Conservation (phyloP, 2,888 invertebrate species). For the Sclerodermus sp. region DNA sequence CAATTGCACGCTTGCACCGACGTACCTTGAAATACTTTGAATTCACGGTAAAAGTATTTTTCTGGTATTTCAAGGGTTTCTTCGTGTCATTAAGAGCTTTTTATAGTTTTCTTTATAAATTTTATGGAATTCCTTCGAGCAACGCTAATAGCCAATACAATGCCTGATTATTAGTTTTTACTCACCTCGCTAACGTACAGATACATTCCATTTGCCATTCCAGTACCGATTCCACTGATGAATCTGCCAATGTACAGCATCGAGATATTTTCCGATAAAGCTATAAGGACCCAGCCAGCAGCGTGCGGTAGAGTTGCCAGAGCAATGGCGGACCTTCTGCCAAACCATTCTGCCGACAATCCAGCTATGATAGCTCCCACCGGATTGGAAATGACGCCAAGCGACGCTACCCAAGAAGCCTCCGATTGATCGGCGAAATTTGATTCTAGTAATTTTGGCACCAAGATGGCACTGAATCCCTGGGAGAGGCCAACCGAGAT, state of each 20-base stretch:
- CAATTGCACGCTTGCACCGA: too few relatives aligned
- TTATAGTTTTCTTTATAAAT: too few relatives aligned
- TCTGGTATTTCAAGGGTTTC: too few relatives aligned
- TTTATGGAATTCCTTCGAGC: too few relatives aligned
- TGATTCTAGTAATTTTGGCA: constrained; percentile 68
- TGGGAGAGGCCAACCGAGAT: constrained; percentile 77
- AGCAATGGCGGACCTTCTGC: constrained; percentile 67
- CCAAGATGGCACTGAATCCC: constrained; percentile 74
- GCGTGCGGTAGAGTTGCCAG: constrained; percentile 70
- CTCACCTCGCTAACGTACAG: constrained; percentile 51
- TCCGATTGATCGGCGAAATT: constrained; percentile 64
- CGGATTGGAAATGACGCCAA: constrained; percentile 74
- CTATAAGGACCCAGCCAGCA: constrained; percentile 71
- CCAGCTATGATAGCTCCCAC: constrained; percentile 72
- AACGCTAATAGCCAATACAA: too few relatives aligned
- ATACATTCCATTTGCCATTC: constrained; percentile 57
- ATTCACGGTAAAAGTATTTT: too few relatives aligned
- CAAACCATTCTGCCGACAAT: constrained; percentile 68
- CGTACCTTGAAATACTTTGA: too few relatives aligned
- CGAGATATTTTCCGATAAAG: constrained; percentile 65
- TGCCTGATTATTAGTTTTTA: too few relatives aligned
- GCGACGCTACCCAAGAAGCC: constrained; percentile 74
- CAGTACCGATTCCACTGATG: constrained; percentile 71
- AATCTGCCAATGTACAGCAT: constrained; percentile 70
- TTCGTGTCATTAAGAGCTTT: too few relatives aligned